Percentiles rank a stretch among this genome's conserved stretches.
Evolutionary conservation across 2,797 vertebrate species (phyloP).

Genomic region (Anomalospiza imberbis): DNA sequence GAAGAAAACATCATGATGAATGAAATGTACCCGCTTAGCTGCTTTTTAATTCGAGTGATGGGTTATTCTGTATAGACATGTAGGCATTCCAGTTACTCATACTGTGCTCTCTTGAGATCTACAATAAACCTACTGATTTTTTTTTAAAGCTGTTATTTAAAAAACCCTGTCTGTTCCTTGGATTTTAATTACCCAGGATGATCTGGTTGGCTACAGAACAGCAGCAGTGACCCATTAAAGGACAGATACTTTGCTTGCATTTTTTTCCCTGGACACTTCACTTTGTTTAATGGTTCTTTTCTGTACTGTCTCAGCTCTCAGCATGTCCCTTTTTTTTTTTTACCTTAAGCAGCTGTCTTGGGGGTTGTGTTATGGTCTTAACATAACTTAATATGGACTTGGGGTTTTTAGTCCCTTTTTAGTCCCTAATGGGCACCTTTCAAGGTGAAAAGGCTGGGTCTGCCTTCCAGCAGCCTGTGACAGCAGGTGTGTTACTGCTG

Average conservation of each 20-base stretch:
- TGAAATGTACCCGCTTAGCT: not conserved
- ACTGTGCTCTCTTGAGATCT: constrained; percentile 34
- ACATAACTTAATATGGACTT: accelerated
- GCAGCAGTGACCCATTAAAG: not conserved
- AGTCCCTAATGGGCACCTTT: accelerated
- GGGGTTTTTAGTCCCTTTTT: not conserved
- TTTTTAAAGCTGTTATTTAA: constrained; percentile 56
- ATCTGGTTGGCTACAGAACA: not conserved
- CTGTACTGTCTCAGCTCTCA: not conserved
- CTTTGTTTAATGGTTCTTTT: not conserved
- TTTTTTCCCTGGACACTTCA: not conserved
- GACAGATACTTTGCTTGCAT: not conserved
- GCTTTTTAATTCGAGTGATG: constrained; percentile 58
- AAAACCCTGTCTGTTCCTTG: not conserved
- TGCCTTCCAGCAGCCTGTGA: not conserved
- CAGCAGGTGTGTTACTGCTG: not conserved
- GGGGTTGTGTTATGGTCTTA: not conserved
- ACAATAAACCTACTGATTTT: constrained; percentile 71
- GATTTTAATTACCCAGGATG: not conserved
- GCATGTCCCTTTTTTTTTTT: too few relatives aligned
- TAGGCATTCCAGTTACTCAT: constrained; percentile 43
- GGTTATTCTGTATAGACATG: constrained; percentile 20
- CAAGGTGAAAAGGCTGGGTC: accelerated
- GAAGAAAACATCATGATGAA: constrained; percentile 79
- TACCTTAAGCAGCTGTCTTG: not conserved